Evolutionary conservation across 1,140 invertebrate genomes (phyloP).

Genomic region (Eulimnadia texana): DNA sequence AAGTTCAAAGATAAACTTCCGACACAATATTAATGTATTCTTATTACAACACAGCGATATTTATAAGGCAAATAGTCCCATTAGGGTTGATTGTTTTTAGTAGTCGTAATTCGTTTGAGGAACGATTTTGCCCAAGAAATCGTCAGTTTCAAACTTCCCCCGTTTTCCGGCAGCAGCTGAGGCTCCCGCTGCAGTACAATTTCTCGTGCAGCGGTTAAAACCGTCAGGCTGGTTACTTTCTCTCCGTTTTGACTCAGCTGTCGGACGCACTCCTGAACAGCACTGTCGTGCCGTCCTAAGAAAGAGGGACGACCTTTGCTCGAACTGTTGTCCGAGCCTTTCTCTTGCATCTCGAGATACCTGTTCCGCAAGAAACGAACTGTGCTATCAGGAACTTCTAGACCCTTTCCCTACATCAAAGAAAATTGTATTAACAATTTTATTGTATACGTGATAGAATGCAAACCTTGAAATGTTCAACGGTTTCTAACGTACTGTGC

Average conservation of each 20-base stretch:
- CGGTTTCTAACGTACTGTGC: constrained; percentile 27
- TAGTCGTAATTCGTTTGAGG: constrained; percentile 24
- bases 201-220: constrained; percentile 29
- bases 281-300: constrained; percentile 29
- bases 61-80: no score
- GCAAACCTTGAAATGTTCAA: constrained; percentile 25
- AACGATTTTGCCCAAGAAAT: constrained; percentile 31
- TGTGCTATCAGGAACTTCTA: constrained; percentile 30
- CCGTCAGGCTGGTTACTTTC: constrained; percentile 28
- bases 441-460: not conserved
- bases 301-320: constrained; percentile 28
- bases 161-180: constrained; percentile 27
- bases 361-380: constrained; percentile 28
- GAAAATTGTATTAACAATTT: not conserved
- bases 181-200: constrained; percentile 30
- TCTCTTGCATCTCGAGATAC: constrained; percentile 25
- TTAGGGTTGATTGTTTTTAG: no score
- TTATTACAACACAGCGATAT: no score
- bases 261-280: constrained; percentile 29
- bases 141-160: constrained; percentile 28
- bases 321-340: constrained; percentile 26
- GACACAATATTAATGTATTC: no score
- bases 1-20: no score
- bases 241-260: constrained; percentile 28
- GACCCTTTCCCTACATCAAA: constrained; percentile 19